These are phyloP conservation scores for Samia ricini DNA, from an alignment of 1,140 invertebrate species.

Conservation along the genomic window DNA sequence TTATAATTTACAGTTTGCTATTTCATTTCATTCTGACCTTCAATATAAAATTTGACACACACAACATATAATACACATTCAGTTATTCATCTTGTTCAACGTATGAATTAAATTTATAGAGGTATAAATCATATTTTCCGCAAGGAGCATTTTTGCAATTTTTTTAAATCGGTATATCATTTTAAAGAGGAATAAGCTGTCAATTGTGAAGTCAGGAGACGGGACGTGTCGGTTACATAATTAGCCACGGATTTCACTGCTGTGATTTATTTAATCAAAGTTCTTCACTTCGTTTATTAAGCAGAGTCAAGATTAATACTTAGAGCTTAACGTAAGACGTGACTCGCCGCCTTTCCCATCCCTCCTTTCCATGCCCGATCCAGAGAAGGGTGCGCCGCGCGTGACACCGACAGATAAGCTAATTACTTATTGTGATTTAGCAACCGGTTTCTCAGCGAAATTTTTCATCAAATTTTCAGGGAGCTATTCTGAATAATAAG, in stretches of 20 bases:
- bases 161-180: neutral
- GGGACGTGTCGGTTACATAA: slow-evolving; percentile 17
- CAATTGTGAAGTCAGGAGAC: neutral
- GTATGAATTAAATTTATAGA: too few relatives aligned
- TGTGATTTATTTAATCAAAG: slow-evolving; percentile 46
- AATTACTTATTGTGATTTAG: slow-evolving; percentile 63
- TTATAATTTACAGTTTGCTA: too few relatives aligned
- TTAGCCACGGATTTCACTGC: slow-evolving; percentile 31
- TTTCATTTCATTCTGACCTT: too few relatives aligned
- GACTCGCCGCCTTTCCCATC: slow-evolving; percentile 29
- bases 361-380: slow-evolving; percentile 15
- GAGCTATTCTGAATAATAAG: slow-evolving; percentile 52
- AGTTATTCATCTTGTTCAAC: too few relatives aligned
- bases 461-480: slow-evolving; percentile 50
- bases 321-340: slow-evolving; percentile 45
- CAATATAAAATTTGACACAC: too few relatives aligned
- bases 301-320: slow-evolving; percentile 47
- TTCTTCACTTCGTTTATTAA: slow-evolving; percentile 55
- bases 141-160: neutral
- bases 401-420: slow-evolving; percentile 61
- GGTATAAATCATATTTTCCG: too few relatives aligned
- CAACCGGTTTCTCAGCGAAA: slow-evolving; percentile 39
- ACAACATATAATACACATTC: too few relatives aligned
- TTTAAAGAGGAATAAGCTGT: neutral
- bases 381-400: slow-evolving; percentile 30